phyloP scores from a whole-genome alignment of 2,888 invertebrate genomes.

The Cremastobaeus sp. region DNA sequence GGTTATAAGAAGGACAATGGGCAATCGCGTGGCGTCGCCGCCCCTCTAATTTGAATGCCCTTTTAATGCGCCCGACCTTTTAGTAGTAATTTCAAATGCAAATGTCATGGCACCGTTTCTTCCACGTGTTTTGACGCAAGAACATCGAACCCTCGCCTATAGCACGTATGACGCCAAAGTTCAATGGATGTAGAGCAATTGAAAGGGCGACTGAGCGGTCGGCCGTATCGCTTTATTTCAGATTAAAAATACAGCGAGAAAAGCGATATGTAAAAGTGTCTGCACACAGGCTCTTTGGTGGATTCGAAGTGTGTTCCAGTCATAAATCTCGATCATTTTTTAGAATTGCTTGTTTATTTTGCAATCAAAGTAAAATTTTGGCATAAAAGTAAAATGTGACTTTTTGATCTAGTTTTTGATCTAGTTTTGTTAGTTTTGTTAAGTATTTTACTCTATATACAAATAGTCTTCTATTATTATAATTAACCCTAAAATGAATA shows the following conservation, averaged over 20 bases:
- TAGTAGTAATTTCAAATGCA: constrained; percentile 46
- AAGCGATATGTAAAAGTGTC: too few species aligned
- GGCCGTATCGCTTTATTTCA: constrained; percentile 9
- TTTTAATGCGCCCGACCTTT: constrained; percentile 46
- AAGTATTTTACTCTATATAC: too few species aligned
- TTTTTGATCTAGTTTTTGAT: too few species aligned
- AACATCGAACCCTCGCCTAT: constrained; percentile 30
- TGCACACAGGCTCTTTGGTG: too few species aligned
- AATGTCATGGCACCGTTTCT: constrained; percentile 45
- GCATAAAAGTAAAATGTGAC: too few species aligned
- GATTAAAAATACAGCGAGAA: neutral
- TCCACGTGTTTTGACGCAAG: constrained; percentile 44
- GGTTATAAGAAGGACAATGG: constrained; percentile 32
- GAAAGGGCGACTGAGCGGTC: constrained; percentile 27
- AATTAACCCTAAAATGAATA: too few species aligned
- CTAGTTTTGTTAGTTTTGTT: too few species aligned
- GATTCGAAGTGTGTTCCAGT: too few species aligned
- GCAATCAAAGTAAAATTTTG: too few species aligned
- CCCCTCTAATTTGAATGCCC: constrained; percentile 55
- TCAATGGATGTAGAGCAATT: constrained; percentile 43
- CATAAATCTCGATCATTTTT: too few species aligned
- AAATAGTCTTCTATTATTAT: too few species aligned
- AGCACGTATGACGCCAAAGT: constrained; percentile 26
- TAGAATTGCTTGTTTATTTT: too few species aligned
- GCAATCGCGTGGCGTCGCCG: constrained; percentile 32